Evolutionary conservation across 2,797 vertebrate species (phyloP), one percentile per base, ranked within the genome.

Genomic region (Craterocephalus amniculus): DNA sequence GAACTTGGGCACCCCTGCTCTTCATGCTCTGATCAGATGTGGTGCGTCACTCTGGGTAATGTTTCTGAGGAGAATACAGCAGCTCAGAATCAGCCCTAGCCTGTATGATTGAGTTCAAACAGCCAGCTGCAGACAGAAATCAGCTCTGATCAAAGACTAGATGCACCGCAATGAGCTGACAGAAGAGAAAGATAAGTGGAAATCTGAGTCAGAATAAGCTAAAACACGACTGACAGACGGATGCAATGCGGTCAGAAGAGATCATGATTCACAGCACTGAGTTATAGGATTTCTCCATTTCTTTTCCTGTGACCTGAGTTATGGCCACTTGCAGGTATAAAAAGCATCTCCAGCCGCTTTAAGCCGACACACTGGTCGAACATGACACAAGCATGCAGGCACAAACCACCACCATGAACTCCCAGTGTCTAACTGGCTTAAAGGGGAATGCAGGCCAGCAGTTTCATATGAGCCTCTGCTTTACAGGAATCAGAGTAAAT

Each of bases 401-500:
- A 52, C 22, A 65, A 38, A 14, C n/a, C 14, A 20, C 35, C 71
- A 36, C n/a, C 65, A 4, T 32, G 2, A 16, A 18, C 36, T 35
- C 48, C 7, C 24, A 63, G 40, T 22, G 26, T 61, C 4, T 0
- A 11, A 48, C 32, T 54, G 48, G 66, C 58, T 73, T 4, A 8
- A 59, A 34, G 49, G 4, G 56, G 66, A 66, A n/a, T n/a, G 58
- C 54, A 35, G 31, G 58, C 79, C 81, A 60, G 81, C 64, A 27
- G 62, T 59, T 75, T 76, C 2, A 67, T 60, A 67, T 68, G 79
- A 72, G 81, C 57, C 58, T 86, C 86, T 75, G 74, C 74, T 86
- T 83, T 74, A 67, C 78, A 67, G 74, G 75, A 81, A 83, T 88
- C 83, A 74, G 74, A 78, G 83, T 82, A 83, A 89, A 89, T 16